Evolutionary conservation across 1,140 invertebrate genomes (phyloP).

Genomic region (Atta colombica): DNA sequence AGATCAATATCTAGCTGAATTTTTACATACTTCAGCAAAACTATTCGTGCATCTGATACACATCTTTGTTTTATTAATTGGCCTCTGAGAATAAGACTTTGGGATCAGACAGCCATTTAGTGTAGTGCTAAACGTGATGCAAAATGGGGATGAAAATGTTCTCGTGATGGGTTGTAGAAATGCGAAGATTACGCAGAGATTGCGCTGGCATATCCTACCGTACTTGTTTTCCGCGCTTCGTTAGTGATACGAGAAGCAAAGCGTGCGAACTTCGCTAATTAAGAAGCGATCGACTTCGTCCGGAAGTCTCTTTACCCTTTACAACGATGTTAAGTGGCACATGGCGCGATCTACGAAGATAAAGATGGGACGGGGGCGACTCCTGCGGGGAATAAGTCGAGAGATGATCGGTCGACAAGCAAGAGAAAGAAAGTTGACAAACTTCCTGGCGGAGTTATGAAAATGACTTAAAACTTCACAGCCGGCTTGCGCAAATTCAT

Average conservation of each 20-base stretch:
- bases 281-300: constrained; percentile 61
- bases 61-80: constrained; percentile 2
- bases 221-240: constrained; percentile 29
- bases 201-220: neutral
- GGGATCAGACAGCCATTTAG: constrained; percentile 1
- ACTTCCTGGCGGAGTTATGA: constrained; percentile 39
- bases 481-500: constrained; percentile 34
- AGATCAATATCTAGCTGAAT: too few relatives aligned
- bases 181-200: neutral
- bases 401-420: constrained; percentile 20
- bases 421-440: constrained; percentile 26
- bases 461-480: constrained; percentile 50
- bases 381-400: constrained; percentile 20
- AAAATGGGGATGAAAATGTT: constrained; percentile 14
- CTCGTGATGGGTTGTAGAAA: neutral
- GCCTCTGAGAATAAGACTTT: constrained; percentile 1
- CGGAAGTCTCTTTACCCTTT: constrained; percentile 55
- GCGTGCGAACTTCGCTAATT: constrained; percentile 68
- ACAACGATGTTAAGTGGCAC: constrained; percentile 53
- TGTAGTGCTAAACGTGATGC: neutral
- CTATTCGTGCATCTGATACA: neutral
- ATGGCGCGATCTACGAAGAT: constrained; percentile 32
- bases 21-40: too few relatives aligned
- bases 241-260: constrained; percentile 55
- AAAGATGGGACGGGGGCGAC: constrained; percentile 9